A percentile compares a stretch with the other conserved stretches of the same genome.
Evolutionary conservation across 2,113 vertebrate species (phyloP).

Genomic region (Dasyornis broadbenti): DNA sequence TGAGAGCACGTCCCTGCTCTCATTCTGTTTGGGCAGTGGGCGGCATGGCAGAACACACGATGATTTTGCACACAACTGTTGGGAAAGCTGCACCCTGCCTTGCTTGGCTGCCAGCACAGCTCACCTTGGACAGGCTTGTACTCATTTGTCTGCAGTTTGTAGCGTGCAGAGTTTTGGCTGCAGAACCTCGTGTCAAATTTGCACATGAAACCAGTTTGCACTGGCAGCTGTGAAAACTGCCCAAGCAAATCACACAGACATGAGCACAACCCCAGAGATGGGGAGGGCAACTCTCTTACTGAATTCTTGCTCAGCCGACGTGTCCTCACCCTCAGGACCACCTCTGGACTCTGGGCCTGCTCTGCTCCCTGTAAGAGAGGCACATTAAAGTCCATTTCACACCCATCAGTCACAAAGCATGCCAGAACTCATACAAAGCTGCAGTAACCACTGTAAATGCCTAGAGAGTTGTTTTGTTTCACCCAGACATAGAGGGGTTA

Average conservation of each 20-base stretch:
- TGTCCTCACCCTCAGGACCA: conserved; percentile 33
- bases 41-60: background rate
- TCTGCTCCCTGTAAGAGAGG: conserved; percentile 46
- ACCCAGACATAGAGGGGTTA: background rate
- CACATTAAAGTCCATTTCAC: background rate
- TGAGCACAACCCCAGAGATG: background rate
- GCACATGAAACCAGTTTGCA: background rate
- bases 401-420: background rate
- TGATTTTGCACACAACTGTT: background rate
- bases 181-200: background rate
- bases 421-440: background rate
- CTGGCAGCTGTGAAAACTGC: background rate
- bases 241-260: background rate
- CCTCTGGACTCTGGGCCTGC: conserved; percentile 41
- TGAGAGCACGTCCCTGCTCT: background rate
- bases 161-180: background rate
- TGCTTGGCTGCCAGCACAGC: background rate
- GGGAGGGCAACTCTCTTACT: conserved; percentile 19
- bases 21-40: background rate
- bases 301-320: conserved; percentile 34
- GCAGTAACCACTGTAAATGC: background rate
- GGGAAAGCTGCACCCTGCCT: background rate
- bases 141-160: background rate
- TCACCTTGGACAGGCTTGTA: background rate
- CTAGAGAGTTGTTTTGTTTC: background rate